Conservation (phyloP, 2,113 vertebrate species). For the Burhinus bistriatus region DNA sequence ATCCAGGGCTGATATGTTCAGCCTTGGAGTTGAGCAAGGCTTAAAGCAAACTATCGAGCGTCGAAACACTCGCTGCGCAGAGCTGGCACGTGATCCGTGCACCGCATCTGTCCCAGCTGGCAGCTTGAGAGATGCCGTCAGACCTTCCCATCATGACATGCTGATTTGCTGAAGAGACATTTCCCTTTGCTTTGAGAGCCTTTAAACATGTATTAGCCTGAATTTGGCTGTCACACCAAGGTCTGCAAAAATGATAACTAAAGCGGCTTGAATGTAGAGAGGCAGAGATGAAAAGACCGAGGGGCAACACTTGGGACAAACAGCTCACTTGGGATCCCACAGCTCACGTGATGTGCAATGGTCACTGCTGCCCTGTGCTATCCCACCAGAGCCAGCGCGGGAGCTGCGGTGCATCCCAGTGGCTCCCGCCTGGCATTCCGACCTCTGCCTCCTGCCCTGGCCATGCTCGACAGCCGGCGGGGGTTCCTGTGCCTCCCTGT, state of each 20-base stretch:
- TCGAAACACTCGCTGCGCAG: accelerated
- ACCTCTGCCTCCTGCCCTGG: not conserved
- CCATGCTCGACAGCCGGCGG: accelerated
- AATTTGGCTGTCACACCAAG: not conserved
- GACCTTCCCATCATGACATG: not conserved
- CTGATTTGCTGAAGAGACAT: not conserved
- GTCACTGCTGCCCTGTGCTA: not conserved
- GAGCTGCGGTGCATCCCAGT: not conserved
- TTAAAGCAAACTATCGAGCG: not conserved
- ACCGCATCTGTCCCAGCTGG: accelerated
- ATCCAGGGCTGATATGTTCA: not conserved
- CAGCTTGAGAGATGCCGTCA: not conserved
- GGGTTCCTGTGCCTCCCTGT: not conserved
- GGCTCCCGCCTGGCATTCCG: not conserved
- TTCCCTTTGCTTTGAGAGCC: not conserved
- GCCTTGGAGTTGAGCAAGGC: not conserved
- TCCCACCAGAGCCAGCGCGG: not conserved
- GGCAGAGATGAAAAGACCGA: not conserved
- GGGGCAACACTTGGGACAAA: not conserved
- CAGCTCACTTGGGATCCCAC: no score
- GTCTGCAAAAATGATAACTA: not conserved
- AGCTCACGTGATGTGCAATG: accelerated
- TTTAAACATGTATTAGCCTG: not conserved
- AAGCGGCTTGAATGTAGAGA: not conserved
- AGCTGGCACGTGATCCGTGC: accelerated